phyloP scores from a whole-genome alignment of 2,797 vertebrate species.

The Epinephelus malabaricus region DNA sequence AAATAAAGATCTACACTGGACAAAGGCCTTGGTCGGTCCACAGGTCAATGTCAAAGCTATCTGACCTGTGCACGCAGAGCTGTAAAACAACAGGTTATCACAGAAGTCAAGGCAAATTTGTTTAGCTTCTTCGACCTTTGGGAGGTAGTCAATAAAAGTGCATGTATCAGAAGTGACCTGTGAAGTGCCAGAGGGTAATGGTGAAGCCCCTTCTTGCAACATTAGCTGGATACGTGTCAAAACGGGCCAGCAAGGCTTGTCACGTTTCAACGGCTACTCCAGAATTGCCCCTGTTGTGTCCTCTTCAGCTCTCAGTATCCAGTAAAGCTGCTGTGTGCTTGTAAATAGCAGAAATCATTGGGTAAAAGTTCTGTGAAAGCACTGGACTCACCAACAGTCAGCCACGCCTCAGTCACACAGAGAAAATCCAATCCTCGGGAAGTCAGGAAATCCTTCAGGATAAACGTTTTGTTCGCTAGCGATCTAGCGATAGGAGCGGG shows the following conservation, averaged over 20 bases:
- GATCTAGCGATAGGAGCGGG: no score
- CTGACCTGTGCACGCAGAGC: not conserved
- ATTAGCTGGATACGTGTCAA: not conserved
- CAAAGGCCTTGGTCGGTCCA: not conserved
- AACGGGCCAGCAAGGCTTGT: not conserved
- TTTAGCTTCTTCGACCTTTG: slow-evolving; percentile 12
- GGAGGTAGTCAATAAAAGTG: slow-evolving; percentile 2
- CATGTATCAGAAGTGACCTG: slow-evolving; percentile 13
- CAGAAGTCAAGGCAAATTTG: slow-evolving; percentile 46
- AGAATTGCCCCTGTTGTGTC: not conserved
- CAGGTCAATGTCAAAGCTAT: slow-evolving; percentile 9
- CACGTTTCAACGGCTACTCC: not conserved
- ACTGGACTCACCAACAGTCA: no score
- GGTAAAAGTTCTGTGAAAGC: no score
- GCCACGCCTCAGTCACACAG: no score
- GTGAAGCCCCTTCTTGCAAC: not conserved
- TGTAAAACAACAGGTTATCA: slow-evolving; percentile 47
- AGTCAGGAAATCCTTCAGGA: no score
- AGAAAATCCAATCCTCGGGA: no score
- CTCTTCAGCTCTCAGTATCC: not conserved
- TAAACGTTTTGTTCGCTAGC: no score
- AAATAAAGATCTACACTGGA: not conserved
- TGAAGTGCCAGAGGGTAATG: slow-evolving; percentile 11
- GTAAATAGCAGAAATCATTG: no score
- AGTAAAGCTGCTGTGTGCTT: not conserved